phyloP scores from a whole-genome alignment of 2,797 vertebrate genomes.

The Acestrorhynchus altus region DNA sequence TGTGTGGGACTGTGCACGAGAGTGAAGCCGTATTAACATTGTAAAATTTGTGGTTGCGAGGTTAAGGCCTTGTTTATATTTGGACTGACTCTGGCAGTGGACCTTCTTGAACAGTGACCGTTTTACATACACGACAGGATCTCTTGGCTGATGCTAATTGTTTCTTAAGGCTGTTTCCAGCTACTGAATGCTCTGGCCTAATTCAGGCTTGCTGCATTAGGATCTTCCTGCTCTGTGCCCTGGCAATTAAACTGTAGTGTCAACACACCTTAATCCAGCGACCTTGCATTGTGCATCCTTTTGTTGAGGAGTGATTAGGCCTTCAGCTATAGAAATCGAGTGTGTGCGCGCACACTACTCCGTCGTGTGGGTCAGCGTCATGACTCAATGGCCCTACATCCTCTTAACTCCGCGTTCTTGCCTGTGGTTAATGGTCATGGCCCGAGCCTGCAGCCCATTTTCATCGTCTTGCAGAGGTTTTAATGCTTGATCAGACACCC shows the following conservation, averaged over 20 bases:
- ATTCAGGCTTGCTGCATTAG: slow-evolving; percentile 38
- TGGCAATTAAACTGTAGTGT: slow-evolving; percentile 43
- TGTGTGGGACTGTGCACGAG: slow-evolving; percentile 1
- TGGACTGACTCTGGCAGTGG: neutral
- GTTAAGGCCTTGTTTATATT: slow-evolving; percentile 27
- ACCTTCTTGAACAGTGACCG: slow-evolving; percentile 11
- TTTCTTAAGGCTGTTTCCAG: slow-evolving; percentile 42
- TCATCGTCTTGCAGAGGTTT: slow-evolving; percentile 18
- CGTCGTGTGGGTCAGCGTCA: slow-evolving; percentile 34
- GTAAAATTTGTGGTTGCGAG: slow-evolving; percentile 2
- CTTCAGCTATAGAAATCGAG: slow-evolving; percentile 3
- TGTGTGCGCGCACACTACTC: neutral
- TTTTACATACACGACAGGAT: slow-evolving; percentile 32
- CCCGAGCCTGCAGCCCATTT: slow-evolving; percentile 23
- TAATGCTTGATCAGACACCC: slow-evolving; percentile 34
- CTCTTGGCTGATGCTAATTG: slow-evolving; percentile 40
- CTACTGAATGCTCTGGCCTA: slow-evolving; percentile 32
- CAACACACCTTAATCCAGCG: slow-evolving; percentile 44
- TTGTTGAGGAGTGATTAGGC: slow-evolving; percentile 31
- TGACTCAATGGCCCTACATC: slow-evolving; percentile 29
- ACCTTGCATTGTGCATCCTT: slow-evolving; percentile 22
- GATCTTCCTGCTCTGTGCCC: slow-evolving; percentile 15
- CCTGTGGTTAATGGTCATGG: slow-evolving; percentile 35
- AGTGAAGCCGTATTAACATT: neutral
- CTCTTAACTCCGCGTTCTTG: slow-evolving; percentile 35